Evolutionary conservation across 2,888 invertebrate species (phyloP).

Genomic region (Euproctis similis): DNA sequence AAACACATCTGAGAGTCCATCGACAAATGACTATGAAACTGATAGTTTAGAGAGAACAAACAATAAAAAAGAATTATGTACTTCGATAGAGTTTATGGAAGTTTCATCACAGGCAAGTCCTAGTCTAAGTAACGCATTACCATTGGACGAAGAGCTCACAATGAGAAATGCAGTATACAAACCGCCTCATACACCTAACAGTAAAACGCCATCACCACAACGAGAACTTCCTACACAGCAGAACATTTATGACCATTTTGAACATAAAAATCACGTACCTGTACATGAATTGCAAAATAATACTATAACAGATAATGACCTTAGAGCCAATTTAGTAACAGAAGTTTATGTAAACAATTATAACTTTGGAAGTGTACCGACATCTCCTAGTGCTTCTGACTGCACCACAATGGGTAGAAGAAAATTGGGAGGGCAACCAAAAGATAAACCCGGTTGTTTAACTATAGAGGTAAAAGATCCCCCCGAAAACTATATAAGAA

Average conservation of each 20-base stretch:
- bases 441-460: conserved; percentile 83
- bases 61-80: conserved; percentile 68
- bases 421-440: conserved; percentile 69
- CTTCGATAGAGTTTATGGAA: conserved; percentile 79
- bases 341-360: conserved; percentile 87
- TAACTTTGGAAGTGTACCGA: conserved; percentile 76
- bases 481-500: conserved; percentile 83
- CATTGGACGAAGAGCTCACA: conserved; percentile 87
- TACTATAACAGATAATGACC: conserved; percentile 62
- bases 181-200: conserved; percentile 74
- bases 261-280: conserved; percentile 31
- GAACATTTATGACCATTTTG: conserved; percentile 64
- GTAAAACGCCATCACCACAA: conserved; percentile 63
- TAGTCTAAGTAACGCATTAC: conserved; percentile 82
- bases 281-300: conserved; percentile 21
- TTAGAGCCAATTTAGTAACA: conserved; percentile 79
- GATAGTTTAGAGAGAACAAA: conserved; percentile 82
- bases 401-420: conserved; percentile 72
- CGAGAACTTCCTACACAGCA: conserved; percentile 43
- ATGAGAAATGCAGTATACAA: conserved; percentile 86
- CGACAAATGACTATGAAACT: conserved; percentile 81
- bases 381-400: conserved; percentile 75
- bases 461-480: conserved; percentile 90
- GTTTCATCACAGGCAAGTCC: conserved; percentile 83
- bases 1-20: conserved; percentile 48